These are phyloP conservation scores for Physeter macrocephalus DNA, from an alignment of 2,113 vertebrate species.

Conservation along the genomic window DNA sequence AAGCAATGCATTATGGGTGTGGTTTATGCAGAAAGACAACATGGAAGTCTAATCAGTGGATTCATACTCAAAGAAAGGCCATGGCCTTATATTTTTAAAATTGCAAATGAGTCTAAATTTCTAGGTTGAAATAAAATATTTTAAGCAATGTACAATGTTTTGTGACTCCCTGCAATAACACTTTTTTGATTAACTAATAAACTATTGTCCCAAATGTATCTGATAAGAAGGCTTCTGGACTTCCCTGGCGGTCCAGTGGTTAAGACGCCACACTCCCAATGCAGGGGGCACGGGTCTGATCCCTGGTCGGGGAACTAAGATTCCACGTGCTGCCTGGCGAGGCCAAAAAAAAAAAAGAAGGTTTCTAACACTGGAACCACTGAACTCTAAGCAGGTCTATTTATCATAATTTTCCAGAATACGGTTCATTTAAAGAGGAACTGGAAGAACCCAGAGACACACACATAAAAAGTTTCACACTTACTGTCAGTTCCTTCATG, in stretches of 20 bases:
- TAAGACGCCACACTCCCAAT: no score
- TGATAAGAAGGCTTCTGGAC: background rate
- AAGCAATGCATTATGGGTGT: background rate
- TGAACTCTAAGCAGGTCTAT: background rate
- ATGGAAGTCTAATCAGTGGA: background rate
- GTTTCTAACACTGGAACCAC: background rate
- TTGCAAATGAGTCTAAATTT: background rate
- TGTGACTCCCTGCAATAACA: background rate
- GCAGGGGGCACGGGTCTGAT: no score
- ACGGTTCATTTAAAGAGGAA: background rate
- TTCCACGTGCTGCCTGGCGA: no score
- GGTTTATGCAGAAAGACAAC: slow-evolving; percentile 14
- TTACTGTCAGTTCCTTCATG: slow-evolving; percentile 99
- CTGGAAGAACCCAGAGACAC: background rate
- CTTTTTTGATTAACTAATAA: background rate
- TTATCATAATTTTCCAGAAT: background rate
- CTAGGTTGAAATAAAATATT: background rate
- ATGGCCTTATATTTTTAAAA: background rate
- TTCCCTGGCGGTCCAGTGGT: no score
- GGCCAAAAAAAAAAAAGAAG: no score
- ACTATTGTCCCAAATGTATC: background rate
- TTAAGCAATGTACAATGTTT: background rate
- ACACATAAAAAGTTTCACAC: slow-evolving; percentile 61
- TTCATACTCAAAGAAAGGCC: background rate
- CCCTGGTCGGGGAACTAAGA: no score